Evolutionary conservation across 2,797 vertebrate genomes (phyloP), one percentile per base, ranked within the genome.

Genomic region (Manis javanica): DNA sequence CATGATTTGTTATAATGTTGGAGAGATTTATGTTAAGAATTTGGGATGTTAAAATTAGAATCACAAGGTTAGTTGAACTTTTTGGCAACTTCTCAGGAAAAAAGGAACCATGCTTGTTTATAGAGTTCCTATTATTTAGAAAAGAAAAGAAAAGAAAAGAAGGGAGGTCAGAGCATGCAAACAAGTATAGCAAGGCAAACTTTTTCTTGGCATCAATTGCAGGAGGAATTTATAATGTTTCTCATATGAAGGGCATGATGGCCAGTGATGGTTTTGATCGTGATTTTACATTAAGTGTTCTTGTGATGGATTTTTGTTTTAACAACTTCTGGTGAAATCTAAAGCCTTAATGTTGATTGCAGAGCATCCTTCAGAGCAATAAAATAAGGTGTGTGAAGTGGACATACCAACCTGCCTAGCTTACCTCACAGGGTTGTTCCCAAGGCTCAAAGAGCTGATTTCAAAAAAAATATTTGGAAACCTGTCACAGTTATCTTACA

Each of bases 291-390:
- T 72, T 77, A 95, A 84, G 42, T 66, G 14, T 23, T 51, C 10
- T 63, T 42, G 9, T 79, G 63, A 84, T 84, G 34, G 18, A 39
- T 18, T 89, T 94, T 88, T 87, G 5, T 77, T 69, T 59, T 59
- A 26, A 83, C 5, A 69, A 69, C 15, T 5, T 82, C 42, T 78
- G 31, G 69, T n/a, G 26, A 78, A 85, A 79, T 6, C 37, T 79
- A 87, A 95, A 91, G 13, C 34, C 51, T 37, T 84, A 37, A 55
- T 79, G n/a, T 55, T 91, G 79, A 69, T 26, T 82, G 61, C 84
- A 91, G 88, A 88, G 39, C 46, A 68, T 72, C 86, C 29, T 89
- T 37, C 23, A 77, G 29, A 39, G 49, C n/a, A 90, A 68, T 31
- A 78, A 82, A 79, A 21, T 46, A 91, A 18, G 18, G 13, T 59